phyloP scores from a whole-genome alignment of 2,888 invertebrate genomes.

The Polietes domitor region DNA sequence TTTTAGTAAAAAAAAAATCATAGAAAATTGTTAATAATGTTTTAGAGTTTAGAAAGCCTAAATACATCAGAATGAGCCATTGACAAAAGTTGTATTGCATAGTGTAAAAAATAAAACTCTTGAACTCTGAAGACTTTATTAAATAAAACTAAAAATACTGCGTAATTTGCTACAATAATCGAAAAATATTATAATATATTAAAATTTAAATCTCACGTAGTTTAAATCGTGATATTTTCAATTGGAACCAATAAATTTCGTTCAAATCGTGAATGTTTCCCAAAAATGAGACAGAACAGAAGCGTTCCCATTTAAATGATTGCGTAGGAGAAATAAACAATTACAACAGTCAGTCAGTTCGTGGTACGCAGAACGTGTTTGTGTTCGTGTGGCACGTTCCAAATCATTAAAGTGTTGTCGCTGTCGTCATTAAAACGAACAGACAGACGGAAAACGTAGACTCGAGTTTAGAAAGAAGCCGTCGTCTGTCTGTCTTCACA shows the following conservation, averaged over 20 bases:
- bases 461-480: conserved; percentile 37
- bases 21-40: too few species aligned
- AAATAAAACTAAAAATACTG: too few species aligned
- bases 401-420: conserved; percentile 63
- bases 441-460: conserved; percentile 34
- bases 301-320: conserved; percentile 37
- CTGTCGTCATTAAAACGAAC: conserved; percentile 38
- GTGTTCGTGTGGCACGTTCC: conserved; percentile 61
- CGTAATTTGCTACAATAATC: too few species aligned
- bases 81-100: too few species aligned
- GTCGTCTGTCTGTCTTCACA: conserved; percentile 36
- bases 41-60: too few species aligned
- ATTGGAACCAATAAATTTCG: neutral
- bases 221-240: neutral
- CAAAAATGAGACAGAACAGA: neutral
- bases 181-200: too few species aligned
- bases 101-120: too few species aligned
- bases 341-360: conserved; percentile 31
- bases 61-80: too few species aligned
- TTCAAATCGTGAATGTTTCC: conserved; percentile 43
- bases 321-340: conserved; percentile 28
- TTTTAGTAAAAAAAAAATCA: too few species aligned
- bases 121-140: too few species aligned
- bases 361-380: too few species aligned
- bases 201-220: neutral